phyloP scores from a whole-genome alignment of 2,113 vertebrate genomes.

The Sigmodon hispidus region DNA sequence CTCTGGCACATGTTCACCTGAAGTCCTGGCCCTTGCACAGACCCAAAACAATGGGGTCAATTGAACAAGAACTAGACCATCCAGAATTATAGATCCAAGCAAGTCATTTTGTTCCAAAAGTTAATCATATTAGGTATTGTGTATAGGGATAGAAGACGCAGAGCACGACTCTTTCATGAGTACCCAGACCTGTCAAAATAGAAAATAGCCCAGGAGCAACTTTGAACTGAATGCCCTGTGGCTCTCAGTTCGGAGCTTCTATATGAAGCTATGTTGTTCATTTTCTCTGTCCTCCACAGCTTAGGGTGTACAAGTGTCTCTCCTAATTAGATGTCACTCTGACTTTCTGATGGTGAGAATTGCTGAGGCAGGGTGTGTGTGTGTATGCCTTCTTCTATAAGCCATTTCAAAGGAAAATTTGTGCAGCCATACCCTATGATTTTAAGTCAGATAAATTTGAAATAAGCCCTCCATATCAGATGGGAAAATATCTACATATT shows the following conservation, averaged over 20 bases:
- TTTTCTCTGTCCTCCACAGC: background rate
- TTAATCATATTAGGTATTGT: background rate
- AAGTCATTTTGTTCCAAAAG: background rate
- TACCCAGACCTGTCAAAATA: background rate
- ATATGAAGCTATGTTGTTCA: background rate
- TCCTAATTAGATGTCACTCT: background rate
- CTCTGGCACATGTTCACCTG: background rate
- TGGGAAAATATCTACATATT: background rate
- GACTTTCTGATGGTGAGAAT: background rate
- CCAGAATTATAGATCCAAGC: background rate
- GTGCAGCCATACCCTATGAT: background rate
- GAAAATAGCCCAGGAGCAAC: background rate
- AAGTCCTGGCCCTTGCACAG: background rate
- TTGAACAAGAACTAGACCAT: background rate
- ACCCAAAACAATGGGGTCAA: background rate
- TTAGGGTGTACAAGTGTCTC: background rate
- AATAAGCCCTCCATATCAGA: background rate
- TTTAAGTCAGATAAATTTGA: conserved; percentile 54
- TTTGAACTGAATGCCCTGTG: accelerated
- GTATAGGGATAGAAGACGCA: background rate
- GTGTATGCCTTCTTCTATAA: background rate
- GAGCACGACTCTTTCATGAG: background rate
- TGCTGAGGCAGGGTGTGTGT: background rate
- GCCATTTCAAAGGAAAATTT: background rate
- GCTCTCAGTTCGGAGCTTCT: background rate